Percentiles rank a stretch among this genome's conserved stretches.
Evolutionary conservation across 1,140 invertebrate species (phyloP).

Genomic region (Drosophila novamexicana): DNA sequence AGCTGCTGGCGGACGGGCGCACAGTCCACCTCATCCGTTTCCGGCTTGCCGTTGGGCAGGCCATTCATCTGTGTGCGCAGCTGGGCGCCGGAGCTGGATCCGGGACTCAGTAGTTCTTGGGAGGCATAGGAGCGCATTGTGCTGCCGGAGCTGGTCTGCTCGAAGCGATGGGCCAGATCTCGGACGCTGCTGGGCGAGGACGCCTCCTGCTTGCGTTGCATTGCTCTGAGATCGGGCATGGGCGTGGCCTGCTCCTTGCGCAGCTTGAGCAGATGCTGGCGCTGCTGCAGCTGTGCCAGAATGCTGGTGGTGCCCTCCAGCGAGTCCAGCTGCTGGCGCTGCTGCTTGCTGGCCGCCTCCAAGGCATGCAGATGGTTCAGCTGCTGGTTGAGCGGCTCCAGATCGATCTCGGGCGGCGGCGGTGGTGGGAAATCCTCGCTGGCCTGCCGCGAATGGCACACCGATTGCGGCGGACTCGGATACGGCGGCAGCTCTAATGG

Average conservation of each 20-base stretch:
- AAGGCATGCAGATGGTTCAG: slow-evolving; percentile 85
- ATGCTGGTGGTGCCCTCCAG: slow-evolving; percentile 85
- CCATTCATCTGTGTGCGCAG: slow-evolving; percentile 83
- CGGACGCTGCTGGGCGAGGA: slow-evolving; percentile 85
- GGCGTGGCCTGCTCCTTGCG: slow-evolving; percentile 87
- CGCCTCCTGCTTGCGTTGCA: slow-evolving; percentile 78
- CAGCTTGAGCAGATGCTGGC: slow-evolving; percentile 86
- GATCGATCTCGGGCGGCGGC: slow-evolving; percentile 91
- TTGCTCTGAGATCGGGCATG: slow-evolving; percentile 87
- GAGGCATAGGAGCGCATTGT: slow-evolving; percentile 73
- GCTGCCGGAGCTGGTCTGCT: slow-evolving; percentile 85
- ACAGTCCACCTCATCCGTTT: slow-evolving; percentile 80
- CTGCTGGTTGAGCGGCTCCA: slow-evolving; percentile 86
- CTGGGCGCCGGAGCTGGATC: background rate
- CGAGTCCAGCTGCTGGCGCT: slow-evolving; percentile 70
- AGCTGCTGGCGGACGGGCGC: slow-evolving; percentile 53
- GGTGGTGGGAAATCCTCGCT: slow-evolving; percentile 96
- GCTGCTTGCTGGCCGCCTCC: slow-evolving; percentile 78
- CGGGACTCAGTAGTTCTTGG: slow-evolving; percentile 68
- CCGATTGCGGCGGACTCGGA: slow-evolving; percentile 90
- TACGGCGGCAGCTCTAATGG: slow-evolving; percentile 90
- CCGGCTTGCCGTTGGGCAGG: slow-evolving; percentile 62
- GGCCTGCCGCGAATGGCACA: slow-evolving; percentile 91
- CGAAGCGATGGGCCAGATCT: slow-evolving; percentile 93
- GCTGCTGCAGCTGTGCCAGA: slow-evolving; percentile 89